These are phyloP conservation scores for Thaumatotibia leucotreta DNA, from an alignment of 1,140 invertebrate species.

Conservation along the genomic window DNA sequence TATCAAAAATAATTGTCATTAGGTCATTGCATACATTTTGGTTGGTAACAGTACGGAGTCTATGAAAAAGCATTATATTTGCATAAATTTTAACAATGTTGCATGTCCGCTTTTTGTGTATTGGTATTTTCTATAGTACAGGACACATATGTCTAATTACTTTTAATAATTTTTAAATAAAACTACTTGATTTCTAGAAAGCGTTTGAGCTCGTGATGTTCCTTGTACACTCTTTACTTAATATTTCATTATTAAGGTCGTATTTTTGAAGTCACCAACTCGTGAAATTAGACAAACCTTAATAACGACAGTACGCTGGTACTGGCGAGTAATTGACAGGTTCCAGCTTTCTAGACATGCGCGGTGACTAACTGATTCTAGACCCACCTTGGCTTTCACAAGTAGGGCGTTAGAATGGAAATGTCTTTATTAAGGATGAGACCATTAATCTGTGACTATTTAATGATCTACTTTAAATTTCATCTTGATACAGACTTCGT, in stretches of 20 bases:
- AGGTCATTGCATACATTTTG: too few relatives aligned
- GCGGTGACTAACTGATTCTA: background rate
- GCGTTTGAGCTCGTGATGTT: background rate
- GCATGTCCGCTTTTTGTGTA: too few relatives aligned
- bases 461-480: too few relatives aligned
- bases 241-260: background rate
- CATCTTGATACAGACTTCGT: too few relatives aligned
- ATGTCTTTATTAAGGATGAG: background rate
- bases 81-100: too few relatives aligned
- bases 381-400: background rate
- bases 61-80: too few relatives aligned
- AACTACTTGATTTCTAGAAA: background rate
- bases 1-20: too few relatives aligned
- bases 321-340: background rate
- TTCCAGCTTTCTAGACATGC: constrained; percentile 1
- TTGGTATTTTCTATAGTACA: too few relatives aligned
- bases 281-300: background rate
- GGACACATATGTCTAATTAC: too few relatives aligned
- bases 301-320: background rate
- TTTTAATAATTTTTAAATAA: too few relatives aligned
- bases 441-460: too few relatives aligned
- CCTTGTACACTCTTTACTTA: background rate
- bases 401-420: background rate
- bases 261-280: background rate
- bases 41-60: too few relatives aligned